Percentiles rank a stretch among this genome's conserved stretches.
Evolutionary conservation across 2,797 vertebrate genomes (phyloP).

Genomic region (Acipenser transmontanus): DNA sequence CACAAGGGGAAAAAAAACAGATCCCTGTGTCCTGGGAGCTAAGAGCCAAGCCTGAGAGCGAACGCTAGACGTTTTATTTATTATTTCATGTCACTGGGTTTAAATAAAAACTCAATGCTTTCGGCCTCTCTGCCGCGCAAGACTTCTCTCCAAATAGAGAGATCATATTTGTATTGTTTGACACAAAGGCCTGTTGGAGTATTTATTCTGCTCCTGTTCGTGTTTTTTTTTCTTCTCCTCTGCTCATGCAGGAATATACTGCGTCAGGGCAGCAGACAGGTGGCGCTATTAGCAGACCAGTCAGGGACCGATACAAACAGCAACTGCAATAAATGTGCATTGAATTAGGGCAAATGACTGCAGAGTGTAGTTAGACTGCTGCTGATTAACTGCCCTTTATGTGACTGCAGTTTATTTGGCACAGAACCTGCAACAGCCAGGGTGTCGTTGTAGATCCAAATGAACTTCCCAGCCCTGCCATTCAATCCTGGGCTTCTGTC

Average conservation of each 20-base stretch:
- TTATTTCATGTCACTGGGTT: conserved; percentile 39
- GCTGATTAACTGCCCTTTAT: no score
- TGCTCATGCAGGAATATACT: conserved; percentile 22
- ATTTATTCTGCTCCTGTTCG: conserved; percentile 36
- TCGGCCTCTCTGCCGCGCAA: conserved; percentile 25
- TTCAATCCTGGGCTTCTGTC: no score
- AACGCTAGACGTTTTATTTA: conserved; percentile 37
- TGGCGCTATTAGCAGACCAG: conserved; percentile 25
- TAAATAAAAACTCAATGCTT: conserved; percentile 33
- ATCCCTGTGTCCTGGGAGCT: conserved; percentile 28
- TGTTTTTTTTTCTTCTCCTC: conserved; percentile 17
- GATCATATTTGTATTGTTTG: conserved; percentile 51
- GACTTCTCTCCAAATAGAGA: conserved; percentile 44
- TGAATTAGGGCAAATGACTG: no score
- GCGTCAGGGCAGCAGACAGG: conserved; percentile 27
- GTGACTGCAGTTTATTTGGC: no score
- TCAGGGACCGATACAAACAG: conserved; percentile 36
- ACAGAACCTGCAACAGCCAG: no score
- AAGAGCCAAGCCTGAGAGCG: conserved; percentile 30
- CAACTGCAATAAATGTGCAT: conserved; percentile 12
- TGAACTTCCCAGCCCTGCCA: no score
- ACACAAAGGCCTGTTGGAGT: conserved; percentile 41
- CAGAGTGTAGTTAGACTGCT: no score
- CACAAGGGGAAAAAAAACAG: conserved; percentile 46
- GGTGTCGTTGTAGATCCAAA: no score